These are phyloP conservation scores for Elephas maximus DNA, from an alignment of 2,113 vertebrate genomes.

Conservation along the genomic window DNA sequence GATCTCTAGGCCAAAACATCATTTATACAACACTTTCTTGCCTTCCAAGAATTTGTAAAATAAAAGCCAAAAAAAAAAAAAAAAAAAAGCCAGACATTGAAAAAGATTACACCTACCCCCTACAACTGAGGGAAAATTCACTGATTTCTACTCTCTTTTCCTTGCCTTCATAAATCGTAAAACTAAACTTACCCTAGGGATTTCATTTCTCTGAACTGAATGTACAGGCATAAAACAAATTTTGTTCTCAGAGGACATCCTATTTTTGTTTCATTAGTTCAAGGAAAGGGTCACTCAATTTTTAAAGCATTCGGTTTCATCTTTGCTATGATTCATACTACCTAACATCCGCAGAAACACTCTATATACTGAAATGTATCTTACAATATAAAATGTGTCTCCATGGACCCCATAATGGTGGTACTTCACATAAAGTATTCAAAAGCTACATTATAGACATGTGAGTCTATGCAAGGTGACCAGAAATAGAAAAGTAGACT, in stretches of 20 bases:
- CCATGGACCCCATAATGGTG: slow-evolving; percentile 66
- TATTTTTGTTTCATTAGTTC: slow-evolving; percentile 89
- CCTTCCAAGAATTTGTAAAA: neutral
- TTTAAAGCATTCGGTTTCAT: slow-evolving; percentile 87
- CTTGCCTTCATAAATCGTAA: slow-evolving; percentile 73
- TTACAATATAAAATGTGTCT: slow-evolving; percentile 83
- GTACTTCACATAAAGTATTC: slow-evolving; percentile 75
- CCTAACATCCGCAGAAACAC: slow-evolving; percentile 74
- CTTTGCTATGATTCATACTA: slow-evolving; percentile 86
- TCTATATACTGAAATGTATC: slow-evolving; percentile 81
- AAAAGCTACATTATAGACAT: slow-evolving; percentile 49
- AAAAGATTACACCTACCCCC: neutral
- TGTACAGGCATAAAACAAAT: slow-evolving; percentile 85
- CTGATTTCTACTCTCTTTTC: slow-evolving; percentile 69
- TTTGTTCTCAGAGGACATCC: slow-evolving; percentile 84
- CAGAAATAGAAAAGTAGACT: slow-evolving; percentile 55
- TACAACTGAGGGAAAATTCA: slow-evolving; percentile 65
- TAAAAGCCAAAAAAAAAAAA: slow-evolving; percentile 41
- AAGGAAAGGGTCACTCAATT: slow-evolving; percentile 88
- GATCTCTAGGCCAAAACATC: slow-evolving; percentile 4
- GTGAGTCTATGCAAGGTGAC: slow-evolving; percentile 22
- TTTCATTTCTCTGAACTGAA: slow-evolving; percentile 82
- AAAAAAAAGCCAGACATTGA: slow-evolving; percentile 22
- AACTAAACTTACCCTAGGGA: slow-evolving; percentile 86
- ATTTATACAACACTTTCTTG: neutral